phyloP scores from a whole-genome alignment of 1,140 invertebrate species.

The Eciton burchellii region DNA sequence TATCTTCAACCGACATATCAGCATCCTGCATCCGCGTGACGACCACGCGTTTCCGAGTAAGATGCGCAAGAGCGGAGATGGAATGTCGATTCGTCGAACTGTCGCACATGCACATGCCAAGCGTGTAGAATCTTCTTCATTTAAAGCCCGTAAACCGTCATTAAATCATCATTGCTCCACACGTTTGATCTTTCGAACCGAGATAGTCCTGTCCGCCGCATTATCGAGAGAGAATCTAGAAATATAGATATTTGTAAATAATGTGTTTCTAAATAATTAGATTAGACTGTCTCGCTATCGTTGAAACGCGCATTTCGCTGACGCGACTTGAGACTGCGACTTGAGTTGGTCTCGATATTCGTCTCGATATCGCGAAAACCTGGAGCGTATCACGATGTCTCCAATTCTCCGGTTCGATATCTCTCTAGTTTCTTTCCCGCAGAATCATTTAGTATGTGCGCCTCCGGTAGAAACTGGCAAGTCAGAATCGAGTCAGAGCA shows the following conservation, averaged over 20 bases:
- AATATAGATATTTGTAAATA: background rate
- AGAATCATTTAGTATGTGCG: background rate
- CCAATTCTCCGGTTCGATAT: background rate
- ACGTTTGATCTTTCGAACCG: constrained; percentile 40
- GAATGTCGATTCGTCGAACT: background rate
- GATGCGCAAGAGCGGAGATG: background rate
- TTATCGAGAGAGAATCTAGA: background rate
- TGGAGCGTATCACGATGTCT: too few species aligned
- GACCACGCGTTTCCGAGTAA: constrained; percentile 22
- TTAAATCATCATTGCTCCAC: constrained; percentile 28
- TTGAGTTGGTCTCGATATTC: background rate
- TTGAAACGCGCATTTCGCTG: background rate
- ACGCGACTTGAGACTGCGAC: constrained; percentile 6
- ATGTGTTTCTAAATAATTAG: constrained; percentile 7
- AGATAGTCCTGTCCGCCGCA: background rate
- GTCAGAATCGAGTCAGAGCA: background rate
- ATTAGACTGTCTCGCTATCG: background rate
- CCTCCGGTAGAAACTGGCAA: constrained; percentile 17
- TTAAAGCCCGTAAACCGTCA: constrained; percentile 36
- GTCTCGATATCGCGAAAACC: too few species aligned
- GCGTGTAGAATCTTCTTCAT: constrained; percentile 5
- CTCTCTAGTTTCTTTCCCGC: constrained; percentile 2
- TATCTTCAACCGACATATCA: constrained; percentile 36
- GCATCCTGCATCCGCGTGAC: constrained; percentile 25
- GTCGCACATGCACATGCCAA: background rate